These are phyloP conservation scores for Chirona hameri DNA, from an alignment of 2,888 invertebrate genomes.

Conservation along the genomic window DNA sequence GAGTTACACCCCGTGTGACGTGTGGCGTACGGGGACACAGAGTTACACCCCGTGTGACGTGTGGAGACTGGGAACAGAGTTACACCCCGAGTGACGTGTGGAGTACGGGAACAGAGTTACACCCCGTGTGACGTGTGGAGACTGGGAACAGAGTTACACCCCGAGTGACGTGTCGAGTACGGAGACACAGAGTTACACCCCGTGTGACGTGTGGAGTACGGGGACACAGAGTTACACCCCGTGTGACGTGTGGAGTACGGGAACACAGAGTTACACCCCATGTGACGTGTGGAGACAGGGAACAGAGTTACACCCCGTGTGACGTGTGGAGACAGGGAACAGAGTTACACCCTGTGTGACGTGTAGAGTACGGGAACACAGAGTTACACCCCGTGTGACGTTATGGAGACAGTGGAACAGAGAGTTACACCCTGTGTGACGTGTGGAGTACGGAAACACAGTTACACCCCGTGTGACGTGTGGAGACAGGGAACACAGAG, in stretches of 20 bases:
- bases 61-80: constrained; percentile 35
- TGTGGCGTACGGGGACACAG: not conserved
- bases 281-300: constrained; percentile 38
- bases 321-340: no score
- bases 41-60: constrained; percentile 27
- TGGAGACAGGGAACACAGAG: not conserved
- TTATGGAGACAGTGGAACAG: constrained; percentile 33
- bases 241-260: not conserved
- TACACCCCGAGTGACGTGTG: no score
- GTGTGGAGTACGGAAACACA: no score
- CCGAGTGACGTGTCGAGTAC: no score
- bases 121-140: not conserved
- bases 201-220: no score
- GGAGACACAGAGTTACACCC: not conserved
- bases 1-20: not conserved
- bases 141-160: not conserved
- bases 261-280: not conserved
- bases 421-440: no score
- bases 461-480: not conserved
- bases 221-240: no score
- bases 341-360: not conserved
- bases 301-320: not conserved
- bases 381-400: no score
- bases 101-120: no score
- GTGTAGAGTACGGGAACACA: not conserved